Base-by-base conservation (phyloP, 2,888 invertebrate genomes). In the Aelia acuminata region DNA sequence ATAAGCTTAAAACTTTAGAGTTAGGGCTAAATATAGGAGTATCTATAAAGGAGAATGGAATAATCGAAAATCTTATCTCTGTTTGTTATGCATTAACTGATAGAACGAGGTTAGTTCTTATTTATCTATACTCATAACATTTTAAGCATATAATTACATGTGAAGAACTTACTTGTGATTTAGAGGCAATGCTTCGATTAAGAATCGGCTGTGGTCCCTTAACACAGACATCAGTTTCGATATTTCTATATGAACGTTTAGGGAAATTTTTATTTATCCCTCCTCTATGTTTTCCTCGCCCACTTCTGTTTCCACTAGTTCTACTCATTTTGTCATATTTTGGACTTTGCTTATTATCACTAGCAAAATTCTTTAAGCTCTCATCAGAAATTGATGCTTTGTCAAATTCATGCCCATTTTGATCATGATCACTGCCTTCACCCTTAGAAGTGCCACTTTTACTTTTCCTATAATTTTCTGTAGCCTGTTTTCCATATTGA, bases 181-280 rank as follows among this genome's bases (percentile, higher is more conserved):
- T 80, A n/a, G 80, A 13, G 13, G 22, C 43, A 47, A n/a, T 70
- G 18, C 31, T 80, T 43, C 39, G 7, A 22, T 43, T 15, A 80
- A 13, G 43, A 43, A 80, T 43, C 13, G 80, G n/a, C 10, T 43
- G 22, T 11, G 80, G 80, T 43, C 43, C 39, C 43, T 80, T 80
- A 8, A 80, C n/a, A 80, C 39, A 80, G 3, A 80, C n/a, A 80
- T 80, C 43, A 43, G 80, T 43, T 80, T 80, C 43, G 13, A 80
- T n/a, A n/a, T 43, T 80, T 43, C 43, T 80, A 43, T 43, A 80
- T 3, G 43, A 80, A n/a, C 80, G 80, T 4, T 80, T 10, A 10
- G 13, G 31, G 35, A 5, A 10, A 39, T 80, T 80, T 47, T 47
- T 80, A 43, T 47, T 15, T n/a, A n/a, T n/a, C 43, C 13, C 43